Evolutionary conservation across 2,797 vertebrate species (phyloP).

Genomic region (Typhlichthys subterraneus): DNA sequence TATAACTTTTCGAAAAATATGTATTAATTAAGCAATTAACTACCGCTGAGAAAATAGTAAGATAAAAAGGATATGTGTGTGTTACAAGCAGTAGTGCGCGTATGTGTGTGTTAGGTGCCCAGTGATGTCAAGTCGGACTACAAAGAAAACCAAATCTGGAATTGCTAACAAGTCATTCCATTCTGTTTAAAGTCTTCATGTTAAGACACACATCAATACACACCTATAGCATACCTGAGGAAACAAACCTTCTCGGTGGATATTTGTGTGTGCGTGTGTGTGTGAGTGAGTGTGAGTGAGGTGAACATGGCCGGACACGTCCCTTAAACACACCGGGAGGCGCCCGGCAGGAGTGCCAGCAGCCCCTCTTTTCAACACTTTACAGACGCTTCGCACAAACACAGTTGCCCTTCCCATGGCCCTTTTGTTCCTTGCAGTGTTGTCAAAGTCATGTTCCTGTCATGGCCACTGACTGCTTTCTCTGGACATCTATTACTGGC

Average conservation of each 20-base stretch:
- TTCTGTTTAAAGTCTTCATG: slow-evolving; percentile 80
- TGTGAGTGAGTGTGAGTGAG: slow-evolving; percentile 40
- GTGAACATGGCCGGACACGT: slow-evolving; percentile 84
- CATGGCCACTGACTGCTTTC: slow-evolving; percentile 60
- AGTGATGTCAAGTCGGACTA: slow-evolving; percentile 18
- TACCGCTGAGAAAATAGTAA: slow-evolving; percentile 35
- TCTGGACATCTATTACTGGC: slow-evolving; percentile 47
- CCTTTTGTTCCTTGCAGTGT: slow-evolving; percentile 71
- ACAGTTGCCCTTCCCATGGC: slow-evolving; percentile 77
- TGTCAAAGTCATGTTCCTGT: slow-evolving; percentile 63
- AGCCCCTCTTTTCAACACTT: slow-evolving; percentile 82
- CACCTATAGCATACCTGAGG: slow-evolving; percentile 86
- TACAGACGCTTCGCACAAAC: slow-evolving; percentile 70
- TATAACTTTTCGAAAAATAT: no score
- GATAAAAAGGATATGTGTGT: slow-evolving; percentile 1
- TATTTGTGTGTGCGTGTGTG: slow-evolving; percentile 60
- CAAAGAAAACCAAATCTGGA: slow-evolving; percentile 28
- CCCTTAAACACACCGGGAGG: slow-evolving; percentile 76
- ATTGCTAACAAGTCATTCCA: slow-evolving; percentile 73
- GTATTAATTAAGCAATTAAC: slow-evolving; percentile 25
- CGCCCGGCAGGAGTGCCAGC: slow-evolving; percentile 75
- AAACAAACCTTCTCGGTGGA: slow-evolving; percentile 80
- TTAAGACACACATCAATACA: slow-evolving; percentile 85
- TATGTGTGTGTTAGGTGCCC: slow-evolving; percentile 31
- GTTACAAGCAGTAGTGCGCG: slow-evolving; percentile 1